Percentiles rank a stretch among this genome's conserved stretches.
Evolutionary conservation across 2,888 invertebrate genomes (phyloP).

Genomic region (Dicyrtoma fusca): DNA sequence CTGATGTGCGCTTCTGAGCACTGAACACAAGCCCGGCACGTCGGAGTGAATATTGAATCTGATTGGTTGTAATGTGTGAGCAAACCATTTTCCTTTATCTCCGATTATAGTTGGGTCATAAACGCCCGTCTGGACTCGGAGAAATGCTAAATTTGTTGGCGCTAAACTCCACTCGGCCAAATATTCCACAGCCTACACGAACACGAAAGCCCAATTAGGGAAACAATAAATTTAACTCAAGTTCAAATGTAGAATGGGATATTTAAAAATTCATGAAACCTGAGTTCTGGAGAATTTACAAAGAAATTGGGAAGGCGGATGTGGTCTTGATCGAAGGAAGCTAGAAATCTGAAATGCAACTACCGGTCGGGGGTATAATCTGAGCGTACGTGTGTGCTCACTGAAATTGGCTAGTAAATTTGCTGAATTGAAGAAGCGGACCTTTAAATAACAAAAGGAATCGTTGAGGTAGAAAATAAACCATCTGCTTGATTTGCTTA

Average conservation of each 20-base stretch:
- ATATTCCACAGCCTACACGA: conserved; percentile 87
- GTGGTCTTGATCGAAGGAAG: conserved; percentile 89
- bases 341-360: conserved; percentile 98
- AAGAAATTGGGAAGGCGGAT: conserved; percentile 80
- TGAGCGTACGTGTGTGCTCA: conserved; percentile 94
- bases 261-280: conserved; percentile 60
- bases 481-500: background rate
- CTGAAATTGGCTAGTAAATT: conserved; percentile 96
- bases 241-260: background rate
- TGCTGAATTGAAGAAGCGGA: conserved; percentile 96
- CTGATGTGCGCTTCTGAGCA: conserved; percentile 50
- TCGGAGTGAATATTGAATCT: conserved; percentile 70
- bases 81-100: conserved; percentile 98
- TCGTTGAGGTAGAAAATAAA: conserved; percentile 1
- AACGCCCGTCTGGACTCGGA: conserved; percentile 95
- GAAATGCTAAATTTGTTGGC: conserved; percentile 95
- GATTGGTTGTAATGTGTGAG: conserved; percentile 82
- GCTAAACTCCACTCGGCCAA: conserved; percentile 98
- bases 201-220: background rate
- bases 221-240: no score
- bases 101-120: conserved; percentile 94
- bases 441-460: conserved; percentile 63
- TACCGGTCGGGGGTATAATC: conserved; percentile 96
- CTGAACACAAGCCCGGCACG: conserved; percentile 56
- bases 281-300: conserved; percentile 93